Conservation (phyloP, 64 coral and sea anemone genomes). For the Platygyra sinensis region DNA sequence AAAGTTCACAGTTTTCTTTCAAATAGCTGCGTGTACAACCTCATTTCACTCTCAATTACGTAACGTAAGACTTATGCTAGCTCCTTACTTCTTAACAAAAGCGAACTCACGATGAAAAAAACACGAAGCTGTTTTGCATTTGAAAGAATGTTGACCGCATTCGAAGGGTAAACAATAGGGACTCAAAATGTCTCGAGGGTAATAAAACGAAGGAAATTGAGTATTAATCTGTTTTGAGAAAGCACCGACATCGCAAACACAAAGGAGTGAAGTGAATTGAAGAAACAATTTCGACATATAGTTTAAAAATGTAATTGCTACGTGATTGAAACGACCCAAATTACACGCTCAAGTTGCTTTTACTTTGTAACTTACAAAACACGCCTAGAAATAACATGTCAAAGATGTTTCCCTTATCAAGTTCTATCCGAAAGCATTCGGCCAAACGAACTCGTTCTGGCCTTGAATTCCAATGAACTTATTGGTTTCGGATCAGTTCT, state of each 20-base stretch:
- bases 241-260: neutral
- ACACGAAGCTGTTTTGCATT: neutral
- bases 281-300: neutral
- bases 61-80: neutral
- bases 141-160: neutral
- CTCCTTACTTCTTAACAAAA: neutral
- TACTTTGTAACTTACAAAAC: neutral
- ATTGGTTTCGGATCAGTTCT: no score
- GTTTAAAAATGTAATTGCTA: neutral
- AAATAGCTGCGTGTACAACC: neutral
- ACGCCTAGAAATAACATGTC: neutral
- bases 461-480: no score
- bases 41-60: neutral
- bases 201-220: conserved; percentile 19
- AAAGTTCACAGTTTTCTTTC: neutral
- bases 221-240: conserved; percentile 22
- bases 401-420: no score
- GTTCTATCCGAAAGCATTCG: no score
- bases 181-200: neutral
- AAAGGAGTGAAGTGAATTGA: neutral
- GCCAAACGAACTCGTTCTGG: no score
- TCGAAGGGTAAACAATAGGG: neutral
- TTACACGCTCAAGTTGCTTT: neutral
- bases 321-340: neutral
- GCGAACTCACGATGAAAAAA: neutral